Evolutionary conservation across 2,113 vertebrate species (phyloP).

Genomic region (Bubalus kerabau): DNA sequence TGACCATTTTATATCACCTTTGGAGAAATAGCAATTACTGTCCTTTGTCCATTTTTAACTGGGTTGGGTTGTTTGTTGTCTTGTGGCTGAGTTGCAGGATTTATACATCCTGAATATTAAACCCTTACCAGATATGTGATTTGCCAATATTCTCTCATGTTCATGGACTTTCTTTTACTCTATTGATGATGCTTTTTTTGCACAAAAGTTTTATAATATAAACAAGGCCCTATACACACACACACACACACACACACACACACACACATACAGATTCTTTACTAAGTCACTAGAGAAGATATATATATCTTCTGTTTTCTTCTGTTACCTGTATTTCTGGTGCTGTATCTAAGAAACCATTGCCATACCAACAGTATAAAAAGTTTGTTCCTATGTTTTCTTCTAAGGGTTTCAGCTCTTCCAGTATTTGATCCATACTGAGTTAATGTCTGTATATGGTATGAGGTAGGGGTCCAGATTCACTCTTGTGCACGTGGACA

Average conservation of each 20-base stretch:
- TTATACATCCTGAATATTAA: neutral
- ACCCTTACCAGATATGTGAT: neutral
- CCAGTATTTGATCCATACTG: neutral
- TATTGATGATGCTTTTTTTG: neutral
- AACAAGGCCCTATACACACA: neutral
- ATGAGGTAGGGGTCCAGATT: neutral
- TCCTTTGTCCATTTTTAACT: neutral
- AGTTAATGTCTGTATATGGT: neutral
- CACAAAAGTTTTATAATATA: neutral
- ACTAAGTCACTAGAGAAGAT: neutral
- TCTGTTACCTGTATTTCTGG: neutral
- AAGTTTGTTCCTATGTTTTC: neutral
- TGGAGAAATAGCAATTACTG: neutral
- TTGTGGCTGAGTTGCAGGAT: neutral
- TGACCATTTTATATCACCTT: neutral
- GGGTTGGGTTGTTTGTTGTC: neutral
- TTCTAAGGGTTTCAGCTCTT: neutral
- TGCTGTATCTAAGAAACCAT: neutral
- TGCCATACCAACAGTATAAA: neutral
- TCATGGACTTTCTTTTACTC: neutral
- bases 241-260: neutral
- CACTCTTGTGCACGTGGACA: neutral
- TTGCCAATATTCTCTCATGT: neutral
- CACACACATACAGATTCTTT: neutral
- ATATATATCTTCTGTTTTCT: neutral